Percentiles rank a stretch among this genome's conserved stretches.
Conservation (phyloP, 2,888 invertebrate genomes). For the Acanthosepion lycidas region DNA sequence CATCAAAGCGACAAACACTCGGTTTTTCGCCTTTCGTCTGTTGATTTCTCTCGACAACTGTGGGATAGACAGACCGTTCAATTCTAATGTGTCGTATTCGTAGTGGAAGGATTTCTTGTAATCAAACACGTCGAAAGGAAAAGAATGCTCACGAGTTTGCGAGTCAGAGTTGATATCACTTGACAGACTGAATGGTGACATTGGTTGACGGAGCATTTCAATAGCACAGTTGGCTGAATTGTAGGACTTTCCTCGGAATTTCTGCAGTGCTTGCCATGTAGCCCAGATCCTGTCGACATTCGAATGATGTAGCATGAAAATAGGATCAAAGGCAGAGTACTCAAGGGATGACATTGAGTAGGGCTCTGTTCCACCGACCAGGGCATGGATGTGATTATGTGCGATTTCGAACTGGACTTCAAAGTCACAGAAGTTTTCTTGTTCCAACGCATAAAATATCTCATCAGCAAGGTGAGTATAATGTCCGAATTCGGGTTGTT, state of each 20-base stretch:
- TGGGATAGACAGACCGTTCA: slow-evolving; percentile 50
- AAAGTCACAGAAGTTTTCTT: slow-evolving; percentile 53
- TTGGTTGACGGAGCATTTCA: slow-evolving; percentile 51
- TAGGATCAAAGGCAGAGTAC: slow-evolving; percentile 52
- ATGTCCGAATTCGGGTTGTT: slow-evolving; percentile 53
- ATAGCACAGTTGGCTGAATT: slow-evolving; percentile 57
- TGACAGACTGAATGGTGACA: slow-evolving; percentile 55
- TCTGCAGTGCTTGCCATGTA: slow-evolving; percentile 54
- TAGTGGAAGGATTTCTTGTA: slow-evolving; percentile 50
- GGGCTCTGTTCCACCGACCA: slow-evolving; percentile 54
- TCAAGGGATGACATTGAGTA: slow-evolving; percentile 55
- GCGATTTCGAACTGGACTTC: slow-evolving; percentile 51
- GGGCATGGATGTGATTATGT: slow-evolving; percentile 56
- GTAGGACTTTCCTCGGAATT: slow-evolving; percentile 53
- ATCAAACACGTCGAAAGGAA: slow-evolving; percentile 53
- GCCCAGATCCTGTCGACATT: slow-evolving; percentile 51
- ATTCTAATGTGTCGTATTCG: slow-evolving; percentile 50
- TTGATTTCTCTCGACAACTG: slow-evolving; percentile 50
- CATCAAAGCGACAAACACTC: slow-evolving; percentile 50
- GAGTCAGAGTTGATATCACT: slow-evolving; percentile 53
- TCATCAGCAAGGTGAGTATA: slow-evolving; percentile 53
- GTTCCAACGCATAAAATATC: slow-evolving; percentile 53
- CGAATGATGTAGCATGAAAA: slow-evolving; percentile 50
- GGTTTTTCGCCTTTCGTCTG: slow-evolving; percentile 33
- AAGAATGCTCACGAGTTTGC: slow-evolving; percentile 53